phyloP scores from a whole-genome alignment of 1,140 invertebrate species.

The Palaemon carinicauda region DNA sequence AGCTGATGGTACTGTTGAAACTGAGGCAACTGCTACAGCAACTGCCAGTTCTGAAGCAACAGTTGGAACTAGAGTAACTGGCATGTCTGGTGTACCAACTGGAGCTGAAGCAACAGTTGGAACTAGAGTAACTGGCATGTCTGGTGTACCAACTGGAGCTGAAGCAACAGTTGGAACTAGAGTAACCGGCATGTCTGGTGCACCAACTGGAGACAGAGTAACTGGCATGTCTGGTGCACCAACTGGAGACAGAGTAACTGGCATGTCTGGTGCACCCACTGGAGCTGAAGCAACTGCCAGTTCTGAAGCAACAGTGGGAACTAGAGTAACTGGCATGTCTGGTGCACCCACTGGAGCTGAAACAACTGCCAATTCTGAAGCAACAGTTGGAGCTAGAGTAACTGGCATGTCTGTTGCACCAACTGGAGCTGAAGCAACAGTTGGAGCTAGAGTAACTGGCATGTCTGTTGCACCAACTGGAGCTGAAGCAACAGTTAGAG shows the following conservation, averaged over 20 bases:
- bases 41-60: too few species aligned
- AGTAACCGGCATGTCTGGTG: too few species aligned
- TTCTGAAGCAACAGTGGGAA: neutral
- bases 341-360: neutral
- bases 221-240: too few species aligned
- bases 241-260: neutral
- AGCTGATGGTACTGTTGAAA: neutral
- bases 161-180: too few species aligned
- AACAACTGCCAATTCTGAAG: constrained; percentile 32
- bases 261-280: too few species aligned
- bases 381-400: constrained; percentile 4
- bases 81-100: neutral
- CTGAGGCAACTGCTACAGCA: too few species aligned
- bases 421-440: neutral
- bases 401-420: neutral
- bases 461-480: too few species aligned
- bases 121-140: too few species aligned
- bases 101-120: neutral
- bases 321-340: neutral
- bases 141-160: neutral
- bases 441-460: too few species aligned
- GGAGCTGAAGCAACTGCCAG: neutral
- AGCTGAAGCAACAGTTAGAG: too few species aligned
- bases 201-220: too few species aligned
- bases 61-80: neutral